Evolutionary conservation across 53 echinoderm and acorn worm genomes (phyloP), one percentile per base, ranked within the genome.

Genomic region (Paracentrotus lividus): DNA sequence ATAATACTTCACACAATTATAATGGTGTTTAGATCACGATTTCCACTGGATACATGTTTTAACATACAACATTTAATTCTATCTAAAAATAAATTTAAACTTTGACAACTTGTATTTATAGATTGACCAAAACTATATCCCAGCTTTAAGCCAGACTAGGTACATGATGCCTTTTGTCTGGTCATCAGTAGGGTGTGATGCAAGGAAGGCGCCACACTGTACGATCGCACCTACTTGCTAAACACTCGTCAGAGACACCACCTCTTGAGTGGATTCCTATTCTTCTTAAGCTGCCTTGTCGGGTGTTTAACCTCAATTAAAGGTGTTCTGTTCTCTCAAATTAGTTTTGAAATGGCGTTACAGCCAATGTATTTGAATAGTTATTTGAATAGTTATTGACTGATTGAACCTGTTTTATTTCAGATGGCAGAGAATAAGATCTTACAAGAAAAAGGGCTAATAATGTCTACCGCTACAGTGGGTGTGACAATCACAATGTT

Each of bases 141-240:
- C 29, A 51, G 86, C 58, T 43, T 89, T 89, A 43, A 42, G 65
- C 89, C 43, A 89, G 89, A 67, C 90, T 45, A 90, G 51, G 72
- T 90, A 49, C n/a, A 90, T 72, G 26, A 72, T 69, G 75, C 0
- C 90, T 67, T n/a, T 90, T 90, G 90, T 90, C 90, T 90, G 49
- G 69, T 0, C 72, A n/a, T 27, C 90, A 21, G 90, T 72, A 4
- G 18, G 72, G 90, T 90, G 90, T 72, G 69, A 90, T 27, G 31
- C 47, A 67, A 55, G 53, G 6, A 27, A 90, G 90, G 90, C 90
- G 90, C 90, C 90, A 69, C 53, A 51, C 65, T 47, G 52, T 42
- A 45, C 40, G 32, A 68, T 90, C 90, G 32, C 90, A 90, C 90
- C 68, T 90, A 90, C 90, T 90, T 90, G 90, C 90, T 90, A 90